A percentile compares a stretch with the other conserved stretches of the same genome.
Conservation (phyloP, 2,113 vertebrate species). For the Passer domesticus region DNA sequence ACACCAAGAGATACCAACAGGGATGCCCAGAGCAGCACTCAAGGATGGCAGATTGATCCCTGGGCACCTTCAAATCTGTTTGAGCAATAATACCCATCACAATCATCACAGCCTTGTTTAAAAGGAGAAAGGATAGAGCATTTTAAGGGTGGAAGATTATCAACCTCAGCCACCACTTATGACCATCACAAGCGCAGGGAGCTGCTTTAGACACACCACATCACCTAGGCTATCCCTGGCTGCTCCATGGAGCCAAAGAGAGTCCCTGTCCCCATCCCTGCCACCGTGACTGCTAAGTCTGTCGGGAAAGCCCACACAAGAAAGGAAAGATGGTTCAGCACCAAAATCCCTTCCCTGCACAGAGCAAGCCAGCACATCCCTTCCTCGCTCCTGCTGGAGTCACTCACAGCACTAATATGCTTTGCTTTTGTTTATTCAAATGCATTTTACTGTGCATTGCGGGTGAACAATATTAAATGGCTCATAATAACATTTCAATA, state of each 20-base stretch:
- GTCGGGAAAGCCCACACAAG: neutral
- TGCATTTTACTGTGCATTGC: neutral
- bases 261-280: neutral
- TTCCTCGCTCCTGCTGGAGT: neutral
- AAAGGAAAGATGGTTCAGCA: neutral
- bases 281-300: rapidly evolving
- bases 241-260: rapidly evolving
- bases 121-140: neutral
- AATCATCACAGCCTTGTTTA: neutral
- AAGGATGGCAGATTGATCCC: neutral
- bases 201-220: neutral
- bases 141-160: neutral
- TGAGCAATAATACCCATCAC: neutral
- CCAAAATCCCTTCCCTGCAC: neutral
- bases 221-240: neutral
- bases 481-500: slow-evolving; percentile 52
- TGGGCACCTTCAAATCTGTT: neutral
- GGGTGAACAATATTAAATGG: slow-evolving; percentile 47
- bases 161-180: neutral
- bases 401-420: neutral
- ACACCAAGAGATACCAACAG: neutral
- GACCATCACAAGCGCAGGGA: neutral
- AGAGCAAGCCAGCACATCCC: neutral
- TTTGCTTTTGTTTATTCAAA: slow-evolving; percentile 32
- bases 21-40: neutral